phyloP scores from a whole-genome alignment of 2,797 vertebrate species.

The Selene dorsalis region DNA sequence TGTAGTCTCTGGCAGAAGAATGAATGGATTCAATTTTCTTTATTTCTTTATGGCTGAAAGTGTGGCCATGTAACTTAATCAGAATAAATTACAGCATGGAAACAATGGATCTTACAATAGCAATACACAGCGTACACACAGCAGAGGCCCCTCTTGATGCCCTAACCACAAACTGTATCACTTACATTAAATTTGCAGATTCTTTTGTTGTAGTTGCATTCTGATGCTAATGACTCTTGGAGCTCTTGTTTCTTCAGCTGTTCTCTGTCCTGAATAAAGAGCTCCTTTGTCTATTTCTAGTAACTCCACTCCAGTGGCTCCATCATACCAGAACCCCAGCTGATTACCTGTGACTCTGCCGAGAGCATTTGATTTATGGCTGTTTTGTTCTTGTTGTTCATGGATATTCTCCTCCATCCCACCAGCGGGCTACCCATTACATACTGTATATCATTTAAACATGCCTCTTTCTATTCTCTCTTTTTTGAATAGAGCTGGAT shows the following conservation, averaged over 20 bases:
- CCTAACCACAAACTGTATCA: neutral
- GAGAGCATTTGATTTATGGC: constrained; percentile 59
- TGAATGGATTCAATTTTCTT: neutral
- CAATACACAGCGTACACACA: neutral
- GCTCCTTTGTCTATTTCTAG: constrained; percentile 55
- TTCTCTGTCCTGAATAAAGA: constrained; percentile 33
- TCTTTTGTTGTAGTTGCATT: neutral
- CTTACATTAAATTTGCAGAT: constrained; percentile 3
- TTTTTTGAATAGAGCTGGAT: too few species aligned
- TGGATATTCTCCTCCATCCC: constrained; percentile 2
- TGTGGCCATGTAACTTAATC: neutral
- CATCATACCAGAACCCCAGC: constrained; percentile 29
- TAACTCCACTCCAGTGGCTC: constrained; percentile 35
- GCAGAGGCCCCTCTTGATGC: neutral
- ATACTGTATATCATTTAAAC: too few species aligned
- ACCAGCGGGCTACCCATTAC: neutral
- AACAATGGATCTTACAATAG: neutral
- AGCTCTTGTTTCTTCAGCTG: constrained; percentile 33
- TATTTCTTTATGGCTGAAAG: neutral
- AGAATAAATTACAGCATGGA: neutral
- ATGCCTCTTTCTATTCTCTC: neutral
- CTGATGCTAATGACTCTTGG: constrained; percentile 39
- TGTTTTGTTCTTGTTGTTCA: constrained; percentile 49
- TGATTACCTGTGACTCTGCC: constrained; percentile 51
- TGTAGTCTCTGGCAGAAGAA: neutral